A percentile compares a stretch with the other conserved stretches of the same genome.
phyloP scores from a whole-genome alignment of 1,140 invertebrate genomes.

The Andrena cerasifolii region DNA sequence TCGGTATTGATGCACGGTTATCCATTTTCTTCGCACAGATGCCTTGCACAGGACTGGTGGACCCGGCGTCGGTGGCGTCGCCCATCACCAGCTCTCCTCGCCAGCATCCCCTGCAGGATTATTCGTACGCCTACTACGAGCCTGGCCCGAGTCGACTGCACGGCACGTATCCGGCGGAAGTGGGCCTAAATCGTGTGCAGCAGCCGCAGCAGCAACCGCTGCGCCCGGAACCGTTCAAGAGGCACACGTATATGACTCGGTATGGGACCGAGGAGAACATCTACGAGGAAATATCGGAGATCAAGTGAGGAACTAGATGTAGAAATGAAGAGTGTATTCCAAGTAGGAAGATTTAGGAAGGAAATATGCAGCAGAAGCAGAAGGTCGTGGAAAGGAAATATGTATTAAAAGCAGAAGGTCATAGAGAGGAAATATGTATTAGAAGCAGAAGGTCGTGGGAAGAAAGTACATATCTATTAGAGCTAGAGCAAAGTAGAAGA shows the following conservation, averaged over 20 bases:
- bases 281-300: conserved; percentile 91
- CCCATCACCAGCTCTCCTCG: conserved; percentile 53
- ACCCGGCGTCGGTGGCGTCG: conserved; percentile 48
- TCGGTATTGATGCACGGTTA: neutral
- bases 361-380: no score
- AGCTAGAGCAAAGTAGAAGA: no score
- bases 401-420: no score
- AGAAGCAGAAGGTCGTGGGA: no score
- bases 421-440: no score
- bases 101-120: conserved; percentile 82
- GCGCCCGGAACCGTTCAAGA: conserved; percentile 77
- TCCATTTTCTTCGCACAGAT: conserved; percentile 31
- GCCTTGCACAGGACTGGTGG: conserved; percentile 45
- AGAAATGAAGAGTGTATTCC: no score
- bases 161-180: conserved; percentile 81
- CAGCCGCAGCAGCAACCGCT: conserved; percentile 74
- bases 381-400: no score
- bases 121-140: conserved; percentile 91
- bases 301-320: conserved; percentile 70
- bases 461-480: no score
- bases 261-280: conserved; percentile 94
- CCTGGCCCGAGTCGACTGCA: conserved; percentile 83
- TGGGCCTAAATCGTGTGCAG: conserved; percentile 75
- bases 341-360: no score
- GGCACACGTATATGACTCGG: conserved; percentile 89